Conservation (phyloP, 2,797 vertebrate species). For the Eulemur albifrons region DNA sequence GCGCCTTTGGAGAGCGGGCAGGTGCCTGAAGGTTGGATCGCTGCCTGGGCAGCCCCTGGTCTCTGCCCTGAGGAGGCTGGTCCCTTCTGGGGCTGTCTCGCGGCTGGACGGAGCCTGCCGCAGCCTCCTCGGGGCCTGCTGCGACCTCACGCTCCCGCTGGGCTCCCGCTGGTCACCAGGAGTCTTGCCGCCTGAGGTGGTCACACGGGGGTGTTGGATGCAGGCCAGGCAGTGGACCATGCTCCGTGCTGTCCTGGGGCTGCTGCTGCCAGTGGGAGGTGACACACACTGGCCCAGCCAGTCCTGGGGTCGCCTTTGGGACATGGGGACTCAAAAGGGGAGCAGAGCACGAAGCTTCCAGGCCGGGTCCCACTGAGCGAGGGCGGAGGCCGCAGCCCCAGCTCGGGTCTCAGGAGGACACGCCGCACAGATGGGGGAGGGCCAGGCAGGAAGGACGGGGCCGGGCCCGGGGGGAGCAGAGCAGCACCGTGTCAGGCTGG, state of each 20-base stretch:
- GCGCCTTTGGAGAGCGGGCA: too few relatives aligned
- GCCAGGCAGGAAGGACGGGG: background rate
- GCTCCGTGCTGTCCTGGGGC: background rate
- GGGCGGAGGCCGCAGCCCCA: background rate
- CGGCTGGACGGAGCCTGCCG: background rate
- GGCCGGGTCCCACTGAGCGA: background rate
- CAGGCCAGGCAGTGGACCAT: background rate
- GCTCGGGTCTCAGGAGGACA: background rate
- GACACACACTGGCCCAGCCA: rapidly evolving
- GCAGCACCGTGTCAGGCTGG: background rate
- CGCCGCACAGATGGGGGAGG: rapidly evolving
- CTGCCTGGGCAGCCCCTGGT: background rate
- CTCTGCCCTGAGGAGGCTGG: background rate
- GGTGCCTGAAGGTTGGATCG: too few relatives aligned
- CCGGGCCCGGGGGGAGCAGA: background rate
- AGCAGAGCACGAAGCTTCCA: rapidly evolving
- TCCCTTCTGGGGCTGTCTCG: background rate
- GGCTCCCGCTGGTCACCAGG: background rate
- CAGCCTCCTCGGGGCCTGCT: background rate
- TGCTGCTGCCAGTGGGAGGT: rapidly evolving
- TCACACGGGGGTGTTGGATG: background rate
- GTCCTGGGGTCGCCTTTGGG: rapidly evolving
- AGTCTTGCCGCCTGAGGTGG: too few relatives aligned
- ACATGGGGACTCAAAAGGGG: rapidly evolving
- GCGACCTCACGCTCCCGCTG: background rate